Evolutionary conservation across 2,113 vertebrate species (phyloP), one percentile per base, ranked within the genome.

Genomic region (Pangasianodon hypophthalmus): DNA sequence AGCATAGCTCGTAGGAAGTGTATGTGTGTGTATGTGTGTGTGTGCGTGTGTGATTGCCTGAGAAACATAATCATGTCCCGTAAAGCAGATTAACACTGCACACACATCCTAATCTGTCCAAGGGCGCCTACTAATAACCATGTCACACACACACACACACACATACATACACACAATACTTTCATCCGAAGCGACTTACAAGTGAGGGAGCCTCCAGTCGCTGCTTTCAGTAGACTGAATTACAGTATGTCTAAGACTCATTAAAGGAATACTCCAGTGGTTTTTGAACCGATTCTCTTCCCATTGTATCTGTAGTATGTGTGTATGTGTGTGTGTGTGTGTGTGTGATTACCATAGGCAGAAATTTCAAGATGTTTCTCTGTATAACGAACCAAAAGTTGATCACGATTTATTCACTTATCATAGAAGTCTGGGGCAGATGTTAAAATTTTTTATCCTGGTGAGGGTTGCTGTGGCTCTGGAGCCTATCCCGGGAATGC

Each of bases 1-100:
- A 46, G 21, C 44, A 79, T 29, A 13, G 24, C 79, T 14, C 2
- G 16, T 62, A 19, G 56, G n/a, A 58, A 60, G 54, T 24, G 82
- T 5, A 1, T 29, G 37, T 50, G 73, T 64, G 37, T 87, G 56
- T 80, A 41, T 48, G 75, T 80, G 41, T 80, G 41, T 62, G 73
- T 60, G 54, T 46, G 41, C 21, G 13, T 46, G 37, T 58, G 29
- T 89, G 54, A 11, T 48, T n/a, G 67, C n/a, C 26, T 71, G 84
- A 80, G 32, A 87, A 52, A 87, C 67, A 86, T 91, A 88, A 90
- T 91, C 85, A 87, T 89, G 81, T 56, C 58, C 71, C 24, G n/a
- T 90, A 91, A 92, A 81, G 84, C 50, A 64, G 87, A 92, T 92
- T 91, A 91, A 54, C 75, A 73, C 71, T 62, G 18, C 48, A 60